Percentiles rank a stretch among this genome's conserved stretches.
Conservation (phyloP, 2,888 invertebrate species). For the Yponomeuta malinellus region DNA sequence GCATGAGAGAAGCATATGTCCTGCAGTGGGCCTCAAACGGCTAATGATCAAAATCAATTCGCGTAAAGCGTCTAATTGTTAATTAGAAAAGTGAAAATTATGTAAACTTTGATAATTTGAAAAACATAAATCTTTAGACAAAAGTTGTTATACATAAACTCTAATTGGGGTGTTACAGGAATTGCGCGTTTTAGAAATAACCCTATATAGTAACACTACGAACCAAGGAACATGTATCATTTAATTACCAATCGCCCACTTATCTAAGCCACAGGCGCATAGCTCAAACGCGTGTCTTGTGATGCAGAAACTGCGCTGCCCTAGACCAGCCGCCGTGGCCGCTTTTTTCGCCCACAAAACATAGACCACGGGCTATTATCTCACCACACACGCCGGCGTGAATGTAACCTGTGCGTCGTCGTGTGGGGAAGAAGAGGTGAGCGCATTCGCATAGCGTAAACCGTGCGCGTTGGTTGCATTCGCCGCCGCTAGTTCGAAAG, state of each 20-base stretch:
- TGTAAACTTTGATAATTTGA: too few species aligned
- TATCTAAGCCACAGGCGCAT: neutral
- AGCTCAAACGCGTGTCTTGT: neutral
- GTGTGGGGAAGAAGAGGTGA: neutral
- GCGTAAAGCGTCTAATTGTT: too few species aligned
- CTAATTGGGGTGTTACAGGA: too few species aligned
- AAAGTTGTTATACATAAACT: too few species aligned
- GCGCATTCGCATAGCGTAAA: conserved; percentile 3
- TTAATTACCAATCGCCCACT: neutral
- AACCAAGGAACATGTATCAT: too few species aligned
- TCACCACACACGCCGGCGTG: neutral
- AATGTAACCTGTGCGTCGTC: neutral
- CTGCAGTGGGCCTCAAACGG: too few species aligned
- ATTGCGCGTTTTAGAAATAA: too few species aligned
- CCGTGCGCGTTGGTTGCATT: neutral
- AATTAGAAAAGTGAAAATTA: too few species aligned
- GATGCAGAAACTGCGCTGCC: neutral
- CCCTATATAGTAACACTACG: too few species aligned
- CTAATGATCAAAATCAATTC: too few species aligned
- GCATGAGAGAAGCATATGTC: too few species aligned
- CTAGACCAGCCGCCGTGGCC: neutral
- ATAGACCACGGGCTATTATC: neutral
- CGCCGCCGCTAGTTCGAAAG: neutral
- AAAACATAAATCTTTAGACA: too few species aligned
- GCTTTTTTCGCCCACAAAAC: neutral